A percentile compares a stretch with the other conserved stretches of the same genome.
These are phyloP conservation scores for Hippocampus abdominalis DNA, from an alignment of 2,113 vertebrate genomes.

Conservation along the genomic window DNA sequence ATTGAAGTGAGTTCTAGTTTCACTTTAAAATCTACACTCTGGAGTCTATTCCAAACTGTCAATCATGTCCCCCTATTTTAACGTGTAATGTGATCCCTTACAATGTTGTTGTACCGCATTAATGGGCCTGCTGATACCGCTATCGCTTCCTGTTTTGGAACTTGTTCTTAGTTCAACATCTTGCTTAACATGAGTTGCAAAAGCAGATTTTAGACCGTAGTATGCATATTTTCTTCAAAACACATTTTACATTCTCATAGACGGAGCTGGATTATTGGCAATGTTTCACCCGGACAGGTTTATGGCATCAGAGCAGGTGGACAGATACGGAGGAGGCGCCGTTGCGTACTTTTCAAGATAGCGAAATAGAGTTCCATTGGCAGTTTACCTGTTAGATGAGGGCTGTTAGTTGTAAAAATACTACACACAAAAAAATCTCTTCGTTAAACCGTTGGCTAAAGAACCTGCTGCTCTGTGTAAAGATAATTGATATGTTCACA, in stretches of 20 bases:
- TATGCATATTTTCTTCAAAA: no score
- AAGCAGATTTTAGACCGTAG: not conserved
- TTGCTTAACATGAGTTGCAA: not conserved
- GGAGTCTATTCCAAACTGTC: no score
- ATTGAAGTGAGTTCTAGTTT: no score
- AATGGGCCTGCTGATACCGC: no score
- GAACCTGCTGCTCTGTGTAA: no score
- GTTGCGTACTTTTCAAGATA: not conserved
- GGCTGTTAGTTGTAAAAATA: not conserved
- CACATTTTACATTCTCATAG: not conserved
- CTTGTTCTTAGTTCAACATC: not conserved
- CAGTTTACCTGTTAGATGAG: slow-evolving; percentile 4
- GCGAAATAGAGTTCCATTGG: not conserved
- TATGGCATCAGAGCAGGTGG: not conserved
- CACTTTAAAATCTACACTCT: no score
- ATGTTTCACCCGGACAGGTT: slow-evolving; percentile 5
- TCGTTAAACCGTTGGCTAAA: not conserved
- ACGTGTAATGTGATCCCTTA: not conserved
- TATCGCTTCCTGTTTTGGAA: no score
- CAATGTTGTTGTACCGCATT: no score
- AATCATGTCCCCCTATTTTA: no score
- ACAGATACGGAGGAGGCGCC: not conserved
- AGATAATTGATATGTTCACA: no score
- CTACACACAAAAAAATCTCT: not conserved
- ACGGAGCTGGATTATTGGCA: not conserved